phyloP scores from a whole-genome alignment of 2,113 vertebrate species.

The Corythornis vintsioides region DNA sequence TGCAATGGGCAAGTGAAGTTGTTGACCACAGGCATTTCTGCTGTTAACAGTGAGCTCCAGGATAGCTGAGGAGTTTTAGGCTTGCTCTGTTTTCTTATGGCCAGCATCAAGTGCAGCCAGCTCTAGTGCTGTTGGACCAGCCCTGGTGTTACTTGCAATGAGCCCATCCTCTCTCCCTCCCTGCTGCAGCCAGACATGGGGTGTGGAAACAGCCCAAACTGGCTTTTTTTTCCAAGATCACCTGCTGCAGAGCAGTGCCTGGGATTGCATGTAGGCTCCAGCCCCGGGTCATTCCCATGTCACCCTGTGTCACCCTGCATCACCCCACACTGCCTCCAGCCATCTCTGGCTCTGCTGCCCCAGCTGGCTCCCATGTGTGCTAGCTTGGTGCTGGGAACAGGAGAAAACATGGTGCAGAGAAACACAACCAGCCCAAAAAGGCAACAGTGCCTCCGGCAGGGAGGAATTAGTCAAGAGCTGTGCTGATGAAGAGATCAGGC shows the following conservation, averaged over 20 bases:
- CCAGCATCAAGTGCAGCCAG: background rate
- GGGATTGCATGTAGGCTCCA: background rate
- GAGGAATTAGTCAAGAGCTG: background rate
- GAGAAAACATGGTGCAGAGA: background rate
- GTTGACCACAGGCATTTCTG: background rate
- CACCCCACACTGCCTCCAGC: background rate
- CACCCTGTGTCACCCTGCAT: background rate
- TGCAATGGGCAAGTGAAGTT: background rate
- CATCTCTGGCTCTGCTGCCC: background rate
- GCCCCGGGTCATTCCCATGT: rapidly evolving
- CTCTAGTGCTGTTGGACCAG: rapidly evolving
- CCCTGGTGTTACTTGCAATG: rapidly evolving
- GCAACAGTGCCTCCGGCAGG: background rate
- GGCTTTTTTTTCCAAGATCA: background rate
- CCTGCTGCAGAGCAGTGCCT: background rate
- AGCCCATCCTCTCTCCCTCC: background rate
- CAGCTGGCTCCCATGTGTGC: rapidly evolving
- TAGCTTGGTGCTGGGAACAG: rapidly evolving
- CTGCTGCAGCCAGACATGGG: background rate
- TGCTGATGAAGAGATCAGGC: background rate
- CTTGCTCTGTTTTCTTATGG: background rate
- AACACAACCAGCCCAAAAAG: background rate
- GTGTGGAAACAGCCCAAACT: background rate
- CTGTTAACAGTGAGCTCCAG: background rate
- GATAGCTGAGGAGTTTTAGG: rapidly evolving